Conservation (phyloP, 2,797 vertebrate genomes). For the Xenopus petersii region DNA sequence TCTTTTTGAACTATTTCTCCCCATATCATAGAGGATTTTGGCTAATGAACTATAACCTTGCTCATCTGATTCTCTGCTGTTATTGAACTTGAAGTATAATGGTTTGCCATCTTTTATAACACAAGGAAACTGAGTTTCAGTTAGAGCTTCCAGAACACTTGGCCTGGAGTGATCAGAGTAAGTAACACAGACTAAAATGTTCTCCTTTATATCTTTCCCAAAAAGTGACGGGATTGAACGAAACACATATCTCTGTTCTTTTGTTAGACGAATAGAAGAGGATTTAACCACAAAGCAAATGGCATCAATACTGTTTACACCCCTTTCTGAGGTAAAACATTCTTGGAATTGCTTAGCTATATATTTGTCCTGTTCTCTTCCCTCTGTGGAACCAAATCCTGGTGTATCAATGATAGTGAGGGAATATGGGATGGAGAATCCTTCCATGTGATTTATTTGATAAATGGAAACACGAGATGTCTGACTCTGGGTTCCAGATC, state of each 20-base stretch:
- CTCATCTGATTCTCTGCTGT: constrained; percentile 5
- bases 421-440: constrained; percentile 27
- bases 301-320: constrained; percentile 7
- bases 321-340: constrained; percentile 14
- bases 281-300: constrained; percentile 30
- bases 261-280: neutral
- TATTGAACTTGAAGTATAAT: constrained; percentile 41
- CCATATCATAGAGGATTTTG: neutral
- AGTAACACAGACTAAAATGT: constrained; percentile 12
- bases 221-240: constrained; percentile 20
- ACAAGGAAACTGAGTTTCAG: constrained; percentile 4
- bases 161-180: constrained; percentile 20
- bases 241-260: constrained; percentile 23
- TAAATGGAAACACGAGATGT: constrained; percentile 2
- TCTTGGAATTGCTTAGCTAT: constrained; percentile 5
- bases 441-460: neutral
- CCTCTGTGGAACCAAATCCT: constrained; percentile 48
- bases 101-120: neutral
- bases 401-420: constrained; percentile 54
- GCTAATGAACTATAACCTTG: constrained; percentile 16
- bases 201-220: constrained; percentile 33
- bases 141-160: constrained; percentile 17
- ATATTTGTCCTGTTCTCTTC: constrained; percentile 3
- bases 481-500: constrained; percentile 19
- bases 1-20: neutral